Base-by-base conservation (phyloP, 2,888 invertebrate genomes). In the Andrena trimmerana region DNA sequence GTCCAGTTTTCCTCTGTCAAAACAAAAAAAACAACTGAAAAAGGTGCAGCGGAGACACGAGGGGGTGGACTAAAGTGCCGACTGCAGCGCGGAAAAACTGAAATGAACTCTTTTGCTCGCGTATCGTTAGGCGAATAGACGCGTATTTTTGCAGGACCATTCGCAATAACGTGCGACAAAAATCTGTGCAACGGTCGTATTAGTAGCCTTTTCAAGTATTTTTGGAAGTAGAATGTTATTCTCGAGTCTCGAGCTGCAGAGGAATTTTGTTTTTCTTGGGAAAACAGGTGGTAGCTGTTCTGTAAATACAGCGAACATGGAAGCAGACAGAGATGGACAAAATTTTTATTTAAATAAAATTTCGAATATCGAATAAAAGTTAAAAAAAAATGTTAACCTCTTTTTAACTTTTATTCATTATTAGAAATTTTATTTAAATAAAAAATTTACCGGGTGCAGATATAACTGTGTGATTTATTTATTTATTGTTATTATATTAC, bases 101-200 rank as follows among this genome's bases (percentile, higher is more conserved):
- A 65, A 79, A 76, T 10, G 7, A 50, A 65, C 57, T 65, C 57
- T 68, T 74, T 60, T 33, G 13, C 10, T 2, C 42, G n/a, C 16
- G 77, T 27, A 33, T 42, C 33, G 71, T 77, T 77, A 70, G 6
- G 54, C 68, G 75, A 63, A 48, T 20, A 54, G 48, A 57, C 42
- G 24, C 24, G 54, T 16, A 57, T 57, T 57, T 57, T 57, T 57
- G 20, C 57, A 4, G 27, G 57, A 4, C 2, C 36, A 13, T 20
- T 42, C 57, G 10, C 27, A 0, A 52, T 16, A 42, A 42, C 42
- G 27, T 10, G 8, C 31, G 13, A 36, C 42, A 48, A 29, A 63
- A 42, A 63, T 62, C 29, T 31, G 36, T 62, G 60, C 42, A 33
- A 33, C 52, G 10, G 52, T 29, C n/a, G 33, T 10, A 52, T 67